Percentiles rank a stretch among this genome's conserved stretches.
Evolutionary conservation across 2,888 invertebrate species (phyloP).

Genomic region (Fragum whitleyi): DNA sequence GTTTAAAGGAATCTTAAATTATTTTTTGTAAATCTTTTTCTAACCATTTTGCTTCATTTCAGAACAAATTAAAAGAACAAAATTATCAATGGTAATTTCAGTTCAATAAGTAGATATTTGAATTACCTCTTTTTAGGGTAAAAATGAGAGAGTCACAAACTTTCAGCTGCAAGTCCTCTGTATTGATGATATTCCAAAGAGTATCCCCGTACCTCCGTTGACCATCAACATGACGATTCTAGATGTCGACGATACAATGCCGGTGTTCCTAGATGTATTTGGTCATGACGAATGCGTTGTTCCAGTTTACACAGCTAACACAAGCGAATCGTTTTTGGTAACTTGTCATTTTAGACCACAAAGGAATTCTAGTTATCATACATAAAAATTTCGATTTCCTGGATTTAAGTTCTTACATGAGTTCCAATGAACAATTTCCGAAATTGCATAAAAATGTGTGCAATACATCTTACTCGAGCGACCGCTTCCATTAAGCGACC

Average conservation of each 20-base stretch:
- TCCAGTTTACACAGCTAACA: conserved; percentile 59
- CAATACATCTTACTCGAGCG: too few relatives aligned
- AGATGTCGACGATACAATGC: conserved; percentile 59
- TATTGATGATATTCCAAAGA: background rate
- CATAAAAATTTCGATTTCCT: too few relatives aligned
- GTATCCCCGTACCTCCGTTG: conserved; percentile 45
- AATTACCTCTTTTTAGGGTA: conserved; percentile 2
- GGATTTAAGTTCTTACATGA: too few relatives aligned
- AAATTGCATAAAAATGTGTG: too few relatives aligned
- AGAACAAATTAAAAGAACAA: too few relatives aligned
- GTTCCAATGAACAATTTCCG: too few relatives aligned
- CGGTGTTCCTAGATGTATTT: conserved; percentile 39
- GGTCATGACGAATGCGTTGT: conserved; percentile 41
- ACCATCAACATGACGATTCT: conserved; percentile 47
- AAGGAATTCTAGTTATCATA: too few relatives aligned
- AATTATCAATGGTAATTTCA: too few relatives aligned
- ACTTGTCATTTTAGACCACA: background rate
- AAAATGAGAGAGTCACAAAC: conserved; percentile 1
- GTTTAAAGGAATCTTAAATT: too few relatives aligned
- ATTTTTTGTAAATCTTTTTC: too few relatives aligned
- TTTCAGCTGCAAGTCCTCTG: conserved; percentile 9
- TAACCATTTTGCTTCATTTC: too few relatives aligned
- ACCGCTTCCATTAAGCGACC: too few relatives aligned
- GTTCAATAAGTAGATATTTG: background rate
- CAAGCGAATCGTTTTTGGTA: conserved; percentile 61